A percentile compares a stretch with the other conserved stretches of the same genome.
Conservation (phyloP, 2,797 vertebrate genomes). For the Bradypus variegatus region DNA sequence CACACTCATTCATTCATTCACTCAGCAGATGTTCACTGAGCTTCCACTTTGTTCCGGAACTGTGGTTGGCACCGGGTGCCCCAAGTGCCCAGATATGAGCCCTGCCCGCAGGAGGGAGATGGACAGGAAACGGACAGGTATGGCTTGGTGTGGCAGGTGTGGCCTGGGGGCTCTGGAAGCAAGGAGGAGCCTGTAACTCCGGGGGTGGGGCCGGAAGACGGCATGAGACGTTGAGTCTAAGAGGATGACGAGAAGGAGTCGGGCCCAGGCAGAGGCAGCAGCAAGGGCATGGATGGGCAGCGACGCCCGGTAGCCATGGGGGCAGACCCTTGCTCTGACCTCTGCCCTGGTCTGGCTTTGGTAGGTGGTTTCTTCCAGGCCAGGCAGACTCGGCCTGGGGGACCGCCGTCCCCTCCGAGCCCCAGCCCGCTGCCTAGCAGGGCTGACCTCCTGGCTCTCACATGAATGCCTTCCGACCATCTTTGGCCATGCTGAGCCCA, state of each 20-base stretch:
- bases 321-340: background rate
- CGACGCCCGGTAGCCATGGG: fast-evolving
- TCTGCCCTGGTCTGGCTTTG: background rate
- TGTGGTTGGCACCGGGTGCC: too few species aligned
- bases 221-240: background rate
- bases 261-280: background rate
- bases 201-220: background rate
- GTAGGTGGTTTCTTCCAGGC: background rate
- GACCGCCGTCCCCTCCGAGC: background rate
- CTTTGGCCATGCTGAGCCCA: background rate
- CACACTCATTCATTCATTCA: too few species aligned
- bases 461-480: background rate
- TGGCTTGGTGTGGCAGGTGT: background rate
- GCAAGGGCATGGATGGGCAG: background rate
- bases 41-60: too few species aligned
- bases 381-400: background rate
- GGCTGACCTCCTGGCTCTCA: background rate
- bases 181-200: background rate
- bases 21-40: too few species aligned
- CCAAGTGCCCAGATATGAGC: too few species aligned
- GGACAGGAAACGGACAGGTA: background rate
- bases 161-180: background rate
- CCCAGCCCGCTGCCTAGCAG: background rate
- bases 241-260: background rate
- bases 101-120: background rate